Conservation (phyloP, 1,140 invertebrate genomes). For the Chlorops oryzae region DNA sequence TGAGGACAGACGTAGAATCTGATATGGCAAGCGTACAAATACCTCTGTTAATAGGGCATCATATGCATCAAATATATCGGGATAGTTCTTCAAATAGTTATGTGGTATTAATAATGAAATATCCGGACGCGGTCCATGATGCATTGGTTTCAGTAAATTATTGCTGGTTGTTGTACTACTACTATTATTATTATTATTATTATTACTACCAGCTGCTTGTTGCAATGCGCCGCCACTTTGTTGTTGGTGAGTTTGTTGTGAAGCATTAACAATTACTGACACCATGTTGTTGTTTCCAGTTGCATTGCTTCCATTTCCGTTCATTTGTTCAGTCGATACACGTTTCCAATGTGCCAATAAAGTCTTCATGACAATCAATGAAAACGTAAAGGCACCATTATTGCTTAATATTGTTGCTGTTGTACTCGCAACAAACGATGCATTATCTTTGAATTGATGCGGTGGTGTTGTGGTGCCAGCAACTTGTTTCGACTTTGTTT, state of each 20-base stretch:
- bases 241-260: slow-evolving; percentile 15
- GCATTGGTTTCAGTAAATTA: slow-evolving; percentile 72
- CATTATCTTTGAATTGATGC: slow-evolving; percentile 55
- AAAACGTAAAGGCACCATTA: slow-evolving; percentile 75
- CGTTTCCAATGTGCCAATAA: slow-evolving; percentile 74
- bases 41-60: slow-evolving; percentile 91
- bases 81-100: slow-evolving; percentile 86
- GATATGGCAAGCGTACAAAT: slow-evolving; percentile 87
- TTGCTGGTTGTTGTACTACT: slow-evolving; percentile 29
- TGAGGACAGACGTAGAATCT: slow-evolving; percentile 72
- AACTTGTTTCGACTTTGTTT: slow-evolving; percentile 43
- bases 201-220: too few relatives aligned
- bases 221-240: background rate
- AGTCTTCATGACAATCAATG: slow-evolving; percentile 70
- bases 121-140: slow-evolving; percentile 74
- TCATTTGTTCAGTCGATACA: slow-evolving; percentile 50
- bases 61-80: slow-evolving; percentile 91
- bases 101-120: slow-evolving; percentile 94
- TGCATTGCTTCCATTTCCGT: slow-evolving; percentile 11
- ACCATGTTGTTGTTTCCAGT: too few relatives aligned
- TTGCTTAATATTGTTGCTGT: slow-evolving; percentile 72
- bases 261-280: slow-evolving; percentile 8
- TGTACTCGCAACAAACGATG: slow-evolving; percentile 64
- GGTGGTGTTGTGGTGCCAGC: slow-evolving; percentile 50
- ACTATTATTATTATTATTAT: too few relatives aligned